Conservation (phyloP, 2,888 invertebrate species). For the Conchocele bisecta region DNA sequence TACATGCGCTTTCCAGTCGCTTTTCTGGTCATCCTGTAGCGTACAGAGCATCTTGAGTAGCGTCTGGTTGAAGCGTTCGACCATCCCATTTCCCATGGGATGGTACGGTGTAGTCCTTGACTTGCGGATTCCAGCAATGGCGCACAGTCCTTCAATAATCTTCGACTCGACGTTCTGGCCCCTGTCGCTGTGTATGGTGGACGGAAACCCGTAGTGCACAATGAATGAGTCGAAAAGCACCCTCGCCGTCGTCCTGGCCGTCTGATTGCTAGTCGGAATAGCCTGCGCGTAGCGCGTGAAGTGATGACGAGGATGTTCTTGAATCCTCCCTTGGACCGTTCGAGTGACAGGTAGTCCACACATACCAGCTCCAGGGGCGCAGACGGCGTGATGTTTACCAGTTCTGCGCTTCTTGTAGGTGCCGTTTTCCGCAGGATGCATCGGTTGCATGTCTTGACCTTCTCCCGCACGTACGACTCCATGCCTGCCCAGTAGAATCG, state of each 20-base stretch:
- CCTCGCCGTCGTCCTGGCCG: conserved; percentile 25
- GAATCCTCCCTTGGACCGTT: conserved; percentile 23
- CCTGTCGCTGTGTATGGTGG: conserved; percentile 34
- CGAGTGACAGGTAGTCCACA: conserved; percentile 13
- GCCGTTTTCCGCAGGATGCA: background rate
- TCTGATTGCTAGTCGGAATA: conserved; percentile 21
- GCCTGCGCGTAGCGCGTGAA: conserved; percentile 21
- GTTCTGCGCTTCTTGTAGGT: background rate
- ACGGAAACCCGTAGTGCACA: conserved; percentile 30
- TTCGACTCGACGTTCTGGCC: conserved; percentile 31
- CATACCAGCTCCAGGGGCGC: conserved; percentile 10
- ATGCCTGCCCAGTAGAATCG: conserved; percentile 11
- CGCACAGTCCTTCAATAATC: conserved; percentile 18
- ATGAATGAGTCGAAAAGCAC: conserved; percentile 13
- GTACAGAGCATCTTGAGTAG: conserved; percentile 23
- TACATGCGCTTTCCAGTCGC: conserved; percentile 28
- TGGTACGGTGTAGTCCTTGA: conserved; percentile 39
- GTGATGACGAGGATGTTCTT: conserved; percentile 37
- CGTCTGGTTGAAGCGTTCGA: conserved; percentile 38
- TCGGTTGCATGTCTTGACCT: background rate
- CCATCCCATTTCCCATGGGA: conserved; percentile 47
- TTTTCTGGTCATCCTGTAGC: conserved; percentile 11
- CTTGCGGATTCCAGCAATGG: conserved; percentile 22
- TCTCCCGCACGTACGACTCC: background rate
- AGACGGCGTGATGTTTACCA: background rate